Percentiles rank a stretch among this genome's conserved stretches.
Conservation (phyloP, 35 echinoderm and acorn worm genomes). For the Heliocidaris tuberculata region DNA sequence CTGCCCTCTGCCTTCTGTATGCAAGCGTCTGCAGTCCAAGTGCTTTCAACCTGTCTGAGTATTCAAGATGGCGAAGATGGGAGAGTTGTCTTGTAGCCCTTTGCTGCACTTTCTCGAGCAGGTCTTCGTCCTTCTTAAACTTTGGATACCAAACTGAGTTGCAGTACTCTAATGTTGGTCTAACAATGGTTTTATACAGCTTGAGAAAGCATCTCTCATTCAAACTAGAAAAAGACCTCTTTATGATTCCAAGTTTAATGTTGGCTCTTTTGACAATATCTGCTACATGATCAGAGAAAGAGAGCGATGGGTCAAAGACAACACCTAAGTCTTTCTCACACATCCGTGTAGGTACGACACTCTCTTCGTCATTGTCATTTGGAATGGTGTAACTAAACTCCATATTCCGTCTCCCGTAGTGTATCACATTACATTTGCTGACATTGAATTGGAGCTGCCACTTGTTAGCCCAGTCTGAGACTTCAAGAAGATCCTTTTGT, state of each 20-base stretch:
- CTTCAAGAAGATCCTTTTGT: conserved; percentile 9
- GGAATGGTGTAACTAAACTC: conserved; percentile 15
- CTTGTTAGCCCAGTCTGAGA: conserved; percentile 28
- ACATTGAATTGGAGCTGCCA: conserved; percentile 46
- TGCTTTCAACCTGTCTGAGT: no score
- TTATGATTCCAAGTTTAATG: conserved; percentile 37
- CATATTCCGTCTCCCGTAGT: conserved; percentile 20
- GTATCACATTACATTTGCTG: conserved; percentile 41
- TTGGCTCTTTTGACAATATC: conserved; percentile 33
- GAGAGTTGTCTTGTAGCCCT: no score
- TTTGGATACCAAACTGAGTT: no score
- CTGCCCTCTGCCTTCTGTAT: no score
- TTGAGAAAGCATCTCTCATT: no score
- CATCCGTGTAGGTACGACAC: not conserved
- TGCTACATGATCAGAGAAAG: conserved; percentile 8
- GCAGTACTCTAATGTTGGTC: no score
- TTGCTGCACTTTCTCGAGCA: no score
- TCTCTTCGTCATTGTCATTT: not conserved
- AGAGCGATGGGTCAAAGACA: conserved; percentile 23
- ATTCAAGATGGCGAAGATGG: no score
- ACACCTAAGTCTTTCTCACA: conserved; percentile 31
- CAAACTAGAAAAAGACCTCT: no score
- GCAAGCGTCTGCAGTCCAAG: no score
- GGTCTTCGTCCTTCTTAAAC: conserved; percentile 19
- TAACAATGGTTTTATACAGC: no score